Evolutionary conservation across 1,140 invertebrate genomes (phyloP).

Genomic region (Drosophila sulfurigaster): DNA sequence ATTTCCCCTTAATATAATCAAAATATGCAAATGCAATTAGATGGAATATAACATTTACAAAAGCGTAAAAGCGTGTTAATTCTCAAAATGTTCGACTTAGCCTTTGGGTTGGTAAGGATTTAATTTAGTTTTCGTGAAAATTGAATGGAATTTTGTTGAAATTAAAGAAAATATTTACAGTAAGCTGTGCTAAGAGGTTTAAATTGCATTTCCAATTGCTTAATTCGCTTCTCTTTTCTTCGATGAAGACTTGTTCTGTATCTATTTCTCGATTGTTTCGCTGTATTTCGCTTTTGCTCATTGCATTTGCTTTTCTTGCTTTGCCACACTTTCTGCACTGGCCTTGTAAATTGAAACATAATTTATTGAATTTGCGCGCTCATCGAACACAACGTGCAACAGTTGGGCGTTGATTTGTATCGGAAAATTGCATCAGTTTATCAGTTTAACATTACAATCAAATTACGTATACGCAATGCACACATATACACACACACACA

Average conservation of each 20-base stretch:
- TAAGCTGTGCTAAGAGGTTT: constrained; percentile 21
- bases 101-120: constrained; percentile 30
- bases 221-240: constrained; percentile 16
- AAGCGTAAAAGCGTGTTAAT: constrained; percentile 47
- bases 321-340: constrained; percentile 3
- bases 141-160: constrained; percentile 34
- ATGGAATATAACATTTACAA: constrained; percentile 64
- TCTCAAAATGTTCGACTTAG: constrained; percentile 44
- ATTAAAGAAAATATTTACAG: constrained; percentile 42
- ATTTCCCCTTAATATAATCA: constrained; percentile 76
- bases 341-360: constrained; percentile 51
- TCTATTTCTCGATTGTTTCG: neutral
- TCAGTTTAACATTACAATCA: constrained; percentile 55
- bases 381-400: constrained; percentile 55
- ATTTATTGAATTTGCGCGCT: constrained; percentile 71
- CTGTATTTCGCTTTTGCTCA: neutral
- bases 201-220: constrained; percentile 26
- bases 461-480: constrained; percentile 32
- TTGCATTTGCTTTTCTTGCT: constrained; percentile 2
- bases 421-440: constrained; percentile 49
- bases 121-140: constrained; percentile 29
- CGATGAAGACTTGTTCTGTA: neutral
- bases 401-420: constrained; percentile 60
- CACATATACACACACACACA: constrained; percentile 20
- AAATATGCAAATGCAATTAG: constrained; percentile 82